Evolutionary conservation across 2,888 invertebrate genomes (phyloP).

Genomic region (Luffia ferchaultella): DNA sequence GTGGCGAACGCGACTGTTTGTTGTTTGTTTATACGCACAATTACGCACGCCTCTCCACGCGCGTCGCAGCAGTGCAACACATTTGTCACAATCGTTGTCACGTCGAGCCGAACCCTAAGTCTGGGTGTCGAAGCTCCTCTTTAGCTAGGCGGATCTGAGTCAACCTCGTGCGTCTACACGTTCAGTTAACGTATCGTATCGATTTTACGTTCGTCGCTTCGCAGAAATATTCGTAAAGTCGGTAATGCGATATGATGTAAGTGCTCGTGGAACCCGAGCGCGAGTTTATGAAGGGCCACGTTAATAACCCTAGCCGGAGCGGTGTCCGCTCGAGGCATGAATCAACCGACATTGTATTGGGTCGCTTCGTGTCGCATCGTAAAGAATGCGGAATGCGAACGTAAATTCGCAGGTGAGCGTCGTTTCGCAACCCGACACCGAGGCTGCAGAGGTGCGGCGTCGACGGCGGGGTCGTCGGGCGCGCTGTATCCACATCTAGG

Average conservation of each 20-base stretch:
- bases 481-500: conserved; percentile 33
- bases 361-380: not conserved
- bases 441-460: conserved; percentile 11
- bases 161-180: not conserved
- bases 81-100: conserved; percentile 15
- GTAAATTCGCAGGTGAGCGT: conserved; percentile 11
- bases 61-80: conserved; percentile 14
- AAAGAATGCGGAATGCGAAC: conserved; percentile 3
- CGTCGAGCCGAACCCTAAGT: conserved; percentile 1
- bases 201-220: not conserved
- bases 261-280: not conserved
- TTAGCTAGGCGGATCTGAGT: not conserved
- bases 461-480: conserved; percentile 29
- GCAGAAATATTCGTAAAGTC: not conserved
- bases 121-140: not conserved
- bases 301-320: not conserved
- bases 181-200: not conserved
- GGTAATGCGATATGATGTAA: not conserved
- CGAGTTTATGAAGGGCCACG: not conserved
- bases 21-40: conserved; percentile 58
- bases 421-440: conserved; percentile 4
- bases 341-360: not conserved
- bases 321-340: not conserved
- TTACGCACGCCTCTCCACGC: conserved; percentile 50
- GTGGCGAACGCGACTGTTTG: conserved; percentile 53